Conservation (phyloP, 2,113 vertebrate species). For the Eudyptes chrysolophus region DNA sequence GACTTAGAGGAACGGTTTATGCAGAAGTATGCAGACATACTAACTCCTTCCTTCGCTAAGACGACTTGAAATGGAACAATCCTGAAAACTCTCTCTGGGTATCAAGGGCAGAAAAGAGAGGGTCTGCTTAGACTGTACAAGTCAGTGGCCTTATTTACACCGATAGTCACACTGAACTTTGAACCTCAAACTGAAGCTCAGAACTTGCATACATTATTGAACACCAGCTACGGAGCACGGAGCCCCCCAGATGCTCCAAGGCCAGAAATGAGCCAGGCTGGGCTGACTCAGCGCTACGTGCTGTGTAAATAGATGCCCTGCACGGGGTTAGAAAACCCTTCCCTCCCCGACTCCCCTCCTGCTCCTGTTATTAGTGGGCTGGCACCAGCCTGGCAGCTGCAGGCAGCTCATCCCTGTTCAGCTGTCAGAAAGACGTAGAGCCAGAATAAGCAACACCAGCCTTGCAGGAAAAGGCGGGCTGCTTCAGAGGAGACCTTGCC, state of each 20-base stretch:
- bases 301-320: not conserved
- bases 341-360: not conserved
- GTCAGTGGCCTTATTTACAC: not conserved
- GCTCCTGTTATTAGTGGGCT: not conserved
- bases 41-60: not conserved
- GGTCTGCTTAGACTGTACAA: not conserved
- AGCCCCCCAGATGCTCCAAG: accelerated
- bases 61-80: not conserved
- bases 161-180: accelerated
- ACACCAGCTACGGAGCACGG: accelerated
- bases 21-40: not conserved
- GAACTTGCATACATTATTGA: not conserved
- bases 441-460: not conserved
- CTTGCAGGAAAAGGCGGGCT: not conserved
- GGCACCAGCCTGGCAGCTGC: not conserved
- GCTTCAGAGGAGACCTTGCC: not conserved
- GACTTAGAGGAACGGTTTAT: not conserved
- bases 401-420: not conserved
- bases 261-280: not conserved
- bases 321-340: not conserved
- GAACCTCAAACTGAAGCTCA: not conserved
- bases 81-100: not conserved
- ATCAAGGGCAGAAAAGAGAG: not conserved
- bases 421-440: not conserved
- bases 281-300: not conserved